Evolutionary conservation across 2,797 vertebrate genomes (phyloP).

Genomic region (Cygnus olor): DNA sequence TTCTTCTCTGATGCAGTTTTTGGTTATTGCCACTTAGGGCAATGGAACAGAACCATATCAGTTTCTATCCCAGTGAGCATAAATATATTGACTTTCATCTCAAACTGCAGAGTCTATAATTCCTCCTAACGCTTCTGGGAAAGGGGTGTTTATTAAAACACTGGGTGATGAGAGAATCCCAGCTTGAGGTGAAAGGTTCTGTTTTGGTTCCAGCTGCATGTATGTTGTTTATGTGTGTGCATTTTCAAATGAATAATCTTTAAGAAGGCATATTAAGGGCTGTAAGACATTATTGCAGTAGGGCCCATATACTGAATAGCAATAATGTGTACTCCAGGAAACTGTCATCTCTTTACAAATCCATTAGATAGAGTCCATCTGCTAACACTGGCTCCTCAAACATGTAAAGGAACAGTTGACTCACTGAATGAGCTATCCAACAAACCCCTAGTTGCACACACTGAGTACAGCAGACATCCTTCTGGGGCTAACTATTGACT

Average conservation of each 20-base stretch:
- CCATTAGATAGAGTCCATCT: slow-evolving; percentile 24
- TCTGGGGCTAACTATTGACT: not conserved
- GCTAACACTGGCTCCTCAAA: slow-evolving; percentile 22
- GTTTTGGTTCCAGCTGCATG: not conserved
- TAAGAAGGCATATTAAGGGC: not conserved
- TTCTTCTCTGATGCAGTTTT: not conserved
- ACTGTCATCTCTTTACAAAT: slow-evolving; percentile 30
- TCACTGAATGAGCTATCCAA: slow-evolving; percentile 15
- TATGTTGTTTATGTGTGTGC: not conserved
- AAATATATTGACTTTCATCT: not conserved
- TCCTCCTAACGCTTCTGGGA: not conserved
- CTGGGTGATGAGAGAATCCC: slow-evolving; percentile 30
- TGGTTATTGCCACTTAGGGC: not conserved
- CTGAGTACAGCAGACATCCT: not conserved
- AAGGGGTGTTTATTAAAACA: not conserved
- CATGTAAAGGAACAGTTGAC: slow-evolving; percentile 6
- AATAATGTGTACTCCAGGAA: slow-evolving; percentile 1
- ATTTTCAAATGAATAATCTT: slow-evolving; percentile 2
- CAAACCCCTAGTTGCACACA: not conserved
- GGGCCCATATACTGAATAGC: not conserved
- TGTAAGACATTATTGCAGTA: not conserved
- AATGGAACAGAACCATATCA: not conserved
- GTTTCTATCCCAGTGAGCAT: not conserved
- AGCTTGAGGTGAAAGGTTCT: slow-evolving; percentile 41
- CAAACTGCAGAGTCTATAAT: not conserved